Evolutionary conservation across 1,140 invertebrate genomes (phyloP), one percentile per base, ranked within the genome.

Genomic region (Hetaerina americana): DNA sequence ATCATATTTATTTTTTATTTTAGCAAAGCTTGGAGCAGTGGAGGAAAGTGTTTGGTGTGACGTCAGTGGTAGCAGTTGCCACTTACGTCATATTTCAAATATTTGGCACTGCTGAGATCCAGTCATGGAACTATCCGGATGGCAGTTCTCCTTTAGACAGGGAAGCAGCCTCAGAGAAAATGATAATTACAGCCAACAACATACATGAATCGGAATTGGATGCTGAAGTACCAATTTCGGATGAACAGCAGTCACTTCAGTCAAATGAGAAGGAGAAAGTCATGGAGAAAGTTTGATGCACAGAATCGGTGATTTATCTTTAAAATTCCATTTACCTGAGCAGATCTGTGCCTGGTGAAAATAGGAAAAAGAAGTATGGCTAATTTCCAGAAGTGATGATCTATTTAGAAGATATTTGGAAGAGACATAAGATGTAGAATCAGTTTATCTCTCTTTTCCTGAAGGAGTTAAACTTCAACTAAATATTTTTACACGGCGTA

Each of bases 81-180:
- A 92, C 91, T 0, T 90, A 90, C 74, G 72, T 89, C 0, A 75
- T 90, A 0, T 94, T 87, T 76, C 85, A 90, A 76, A 81, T 91
- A 69, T 89, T 86, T 76, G 88, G 87, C 0, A 88, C 88, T 0
- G 87, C 84, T 25, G 85, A 89, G 25, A 83, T 87, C 72, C 87
- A 88, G 75, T 70, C 80, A 0, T 88, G 87, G 87, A 87, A 88
- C 77, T 84, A 84, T 78, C 82, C 82, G 3, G 73, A 74, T 18
- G 28, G n/a, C 27, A 25, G 28, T 24, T 70, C 10, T 29, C 66
- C 26, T 75, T 77, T 69, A 73, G 73, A 70, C 74, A 73, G 29
- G 66, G 74, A 73, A 74, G 67, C 40, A 18, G 1, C 2, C 22
- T 5, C 2, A 3, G 22, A 10, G 22, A 57, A 10, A 18, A 57